phyloP scores from a whole-genome alignment of 2,888 invertebrate species.

The Pammene aurita region DNA sequence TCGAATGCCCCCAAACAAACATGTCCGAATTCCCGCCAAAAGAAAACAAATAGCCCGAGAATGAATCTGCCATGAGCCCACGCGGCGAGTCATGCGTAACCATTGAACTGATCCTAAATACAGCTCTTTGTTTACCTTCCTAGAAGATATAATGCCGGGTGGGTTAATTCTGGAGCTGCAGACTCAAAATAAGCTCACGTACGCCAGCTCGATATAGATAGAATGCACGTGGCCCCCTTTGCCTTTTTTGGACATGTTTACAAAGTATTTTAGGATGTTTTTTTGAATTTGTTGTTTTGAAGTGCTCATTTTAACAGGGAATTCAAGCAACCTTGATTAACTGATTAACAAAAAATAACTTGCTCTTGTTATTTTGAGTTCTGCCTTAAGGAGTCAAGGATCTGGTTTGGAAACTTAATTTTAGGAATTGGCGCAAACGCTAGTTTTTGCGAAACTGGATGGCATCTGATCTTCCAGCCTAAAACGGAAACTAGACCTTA shows the following conservation, averaged over 20 bases:
- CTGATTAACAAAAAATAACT: too few species aligned
- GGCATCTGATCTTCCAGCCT: too few species aligned
- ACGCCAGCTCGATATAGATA: constrained; percentile 52
- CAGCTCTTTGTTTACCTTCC: constrained; percentile 73
- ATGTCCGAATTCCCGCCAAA: constrained; percentile 59
- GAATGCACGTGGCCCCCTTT: constrained; percentile 51
- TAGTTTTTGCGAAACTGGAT: too few species aligned
- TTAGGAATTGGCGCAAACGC: too few species aligned
- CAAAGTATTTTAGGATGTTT: constrained; percentile 21
- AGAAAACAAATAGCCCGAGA: constrained; percentile 65
- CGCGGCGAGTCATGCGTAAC: constrained; percentile 63
- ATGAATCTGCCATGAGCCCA: constrained; percentile 72
- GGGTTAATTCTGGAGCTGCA: constrained; percentile 70
- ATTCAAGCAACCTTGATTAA: too few species aligned
- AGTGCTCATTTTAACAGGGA: background rate
- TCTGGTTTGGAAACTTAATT: too few species aligned
- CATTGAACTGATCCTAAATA: constrained; percentile 70
- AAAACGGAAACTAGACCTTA: too few species aligned
- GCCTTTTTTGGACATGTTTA: constrained; percentile 59
- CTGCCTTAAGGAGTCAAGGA: too few species aligned
- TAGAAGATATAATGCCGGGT: constrained; percentile 69
- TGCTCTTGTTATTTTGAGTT: too few species aligned
- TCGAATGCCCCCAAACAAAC: constrained; percentile 72
- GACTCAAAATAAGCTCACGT: constrained; percentile 71
- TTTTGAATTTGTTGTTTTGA: background rate